Base-by-base conservation (phyloP, 2,888 invertebrate species). In the Matsumyia berberina region DNA sequence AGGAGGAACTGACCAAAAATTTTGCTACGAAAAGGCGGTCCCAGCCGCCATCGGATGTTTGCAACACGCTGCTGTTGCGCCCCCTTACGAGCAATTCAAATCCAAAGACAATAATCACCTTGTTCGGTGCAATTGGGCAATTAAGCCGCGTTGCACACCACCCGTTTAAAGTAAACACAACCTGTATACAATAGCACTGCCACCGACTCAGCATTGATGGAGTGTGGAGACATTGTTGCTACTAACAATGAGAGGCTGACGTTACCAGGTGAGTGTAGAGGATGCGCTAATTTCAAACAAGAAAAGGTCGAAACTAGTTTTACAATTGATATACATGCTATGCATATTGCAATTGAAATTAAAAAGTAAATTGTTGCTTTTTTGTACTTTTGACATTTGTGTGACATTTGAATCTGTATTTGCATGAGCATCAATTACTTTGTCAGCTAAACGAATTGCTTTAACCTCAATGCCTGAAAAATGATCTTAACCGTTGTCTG, bases 21-120 rank as follows among this genome's bases (percentile, higher is more conserved):
- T n/a, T 80, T 60, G 80, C 80, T 55, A 42, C 69, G 39, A 80
- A 76, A 76, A 53, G 80, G 80, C 74, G 80, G 85, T 66, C 66
- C 80, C 70, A 85, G 85, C 70, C 85, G 80, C 85, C 85, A 85
- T 85, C 80, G 80, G 74, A 67, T 85, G 69, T 83, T 85, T 72
- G 69, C 35, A 62, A 44, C 46, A 49, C 69, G 62, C 42, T 74
- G 69, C 51, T 69, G 57, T 74, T 85, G 66, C 55, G 42, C 29
- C 73, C 73, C 67, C 67, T 24, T 78, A 46, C 49, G 64, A 44
- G 29, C 66, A 60, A 72, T 66, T 66, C 62, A 31, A 44, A 58
- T 67, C 72, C 67, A 55, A 12, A 73, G 64, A 51, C 80, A 76
- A 85, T 76, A 80, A 85, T 85, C 76, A 85, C 66, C 66, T 57